Base-by-base conservation (phyloP, 2,888 invertebrate genomes). In the Yponomeuta malinellus region DNA sequence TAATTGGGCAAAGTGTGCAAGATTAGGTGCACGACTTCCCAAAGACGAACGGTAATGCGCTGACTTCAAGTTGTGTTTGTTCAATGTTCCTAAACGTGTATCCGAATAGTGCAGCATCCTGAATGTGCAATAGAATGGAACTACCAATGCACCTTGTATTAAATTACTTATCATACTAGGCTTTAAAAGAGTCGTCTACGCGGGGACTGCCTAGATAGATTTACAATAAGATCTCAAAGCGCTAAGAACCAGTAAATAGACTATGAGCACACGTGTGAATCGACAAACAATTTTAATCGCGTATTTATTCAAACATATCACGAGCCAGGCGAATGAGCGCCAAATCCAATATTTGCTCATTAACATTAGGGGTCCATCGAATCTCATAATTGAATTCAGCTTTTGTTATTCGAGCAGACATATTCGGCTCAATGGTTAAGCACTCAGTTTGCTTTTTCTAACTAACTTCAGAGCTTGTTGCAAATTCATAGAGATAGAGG, bases 21-120 rank as follows among this genome's bases (percentile, higher is more conserved):
- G 81, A 83, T 84, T 84, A 82, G 80, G 78, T 81, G 83, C 74
- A 74, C 74, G 76, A 81, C 78, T 83, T 79, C 74, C 75, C 5
- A 75, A 75, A 68, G 29, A 37, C 52, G 23, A 43, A 12, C 68
- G 68, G 29, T 68, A 68, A 68, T 68, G 52, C 31, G 77, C 76
- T 77, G 78, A 81, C 79, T 80, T 79, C 78, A 78, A 82, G 79
- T 83, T 81, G 78, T 82, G 80, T 82, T 83, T 79, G 29, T 65
- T 65, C 12, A 59, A 59, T 15, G 52, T 59, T 59, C 12, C 15
- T 59, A 59, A 59, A 15, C 52, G 3, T 67, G 43, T 81, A 81
- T 81, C 81, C 78, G 78, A 79, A 78, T 81, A 75, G 76, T 78
- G 75, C 75, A 52, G 52, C 12, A 52, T 52, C 8, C 52, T 12